Evolutionary conservation across 2,888 invertebrate genomes (phyloP).

Genomic region (Strigamia maritima): DNA sequence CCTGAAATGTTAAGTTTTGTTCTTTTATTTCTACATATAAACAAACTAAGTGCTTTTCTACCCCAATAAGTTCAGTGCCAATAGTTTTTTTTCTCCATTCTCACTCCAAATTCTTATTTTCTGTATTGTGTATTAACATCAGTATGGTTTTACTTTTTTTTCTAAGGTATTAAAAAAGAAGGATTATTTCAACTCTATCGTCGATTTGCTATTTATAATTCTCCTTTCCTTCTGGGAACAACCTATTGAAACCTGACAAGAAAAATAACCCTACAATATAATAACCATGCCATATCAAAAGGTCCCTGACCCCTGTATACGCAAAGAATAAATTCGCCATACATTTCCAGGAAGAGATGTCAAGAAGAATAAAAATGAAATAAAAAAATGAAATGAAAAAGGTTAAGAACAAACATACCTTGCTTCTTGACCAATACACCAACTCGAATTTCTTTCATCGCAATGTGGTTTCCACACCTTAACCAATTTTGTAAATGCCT

Average conservation of each 20-base stretch:
- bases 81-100: neutral
- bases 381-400: neutral
- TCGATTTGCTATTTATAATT: neutral
- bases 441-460: neutral
- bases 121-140: too few species aligned
- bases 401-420: neutral
- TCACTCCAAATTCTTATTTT: neutral
- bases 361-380: neutral
- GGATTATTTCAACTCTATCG: too few species aligned
- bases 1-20: neutral
- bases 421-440: conserved; percentile 6
- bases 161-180: too few species aligned
- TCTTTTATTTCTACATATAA: neutral
- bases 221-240: neutral
- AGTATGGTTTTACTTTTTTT: too few species aligned
- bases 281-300: neutral
- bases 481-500: neutral
- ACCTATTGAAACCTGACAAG: neutral
- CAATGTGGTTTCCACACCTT: conserved; percentile 9
- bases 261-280: neutral
- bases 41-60: neutral
- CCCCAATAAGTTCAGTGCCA: neutral
- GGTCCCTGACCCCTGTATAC: neutral
- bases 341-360: neutral
- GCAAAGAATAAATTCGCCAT: neutral